Base-by-base conservation (phyloP, 2,113 vertebrate genomes). In the Uria aalge region DNA sequence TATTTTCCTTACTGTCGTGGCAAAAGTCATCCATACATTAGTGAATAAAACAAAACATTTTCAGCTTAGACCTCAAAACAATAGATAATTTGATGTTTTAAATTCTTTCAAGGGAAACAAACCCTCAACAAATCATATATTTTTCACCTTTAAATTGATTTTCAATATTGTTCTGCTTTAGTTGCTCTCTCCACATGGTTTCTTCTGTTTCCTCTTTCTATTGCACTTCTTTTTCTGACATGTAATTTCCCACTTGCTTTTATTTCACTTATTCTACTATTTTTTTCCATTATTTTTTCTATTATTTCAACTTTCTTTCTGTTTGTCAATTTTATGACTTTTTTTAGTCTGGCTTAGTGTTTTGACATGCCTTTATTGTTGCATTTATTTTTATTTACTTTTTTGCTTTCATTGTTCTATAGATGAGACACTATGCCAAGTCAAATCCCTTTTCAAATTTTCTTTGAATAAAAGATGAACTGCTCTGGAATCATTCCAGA, bases 381-480 rank as follows among this genome's bases (percentile, higher is more conserved):
- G 88, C 88, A 63, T 95, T 92, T 96, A 91, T 96, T 96, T 97
- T 92, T 96, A 95, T 98, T 97, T 93, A 93, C 85, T 94, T 94
- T 77, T 90, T 97, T 96, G 66, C 87, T 95, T 92, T 94, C 82
- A 86, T 87, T 95, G 87, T 93, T 88, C 82, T 95, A 68, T 71
- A 74, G 88, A 97, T 75, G 75, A 97, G 71, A 94, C 56, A 56
- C 56, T 87, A 83, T 92, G 81, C 95, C 97, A 98, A 95, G 69
- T 91, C 95, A 97, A 96, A 97, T 97, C 95, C 85, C 81, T 96
- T 92, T 96, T 96, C 90, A 96, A 89, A 90, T 96, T 95, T 95
- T 52, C 82, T 84, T 89, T 95, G 93, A 97, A 97, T 97, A 96
- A 97, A 97, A 97, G 83, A 97, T 97, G 89, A 97, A 93, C 53